Conservation (phyloP, 2,797 vertebrate genomes). For the Capromys pilorides region DNA sequence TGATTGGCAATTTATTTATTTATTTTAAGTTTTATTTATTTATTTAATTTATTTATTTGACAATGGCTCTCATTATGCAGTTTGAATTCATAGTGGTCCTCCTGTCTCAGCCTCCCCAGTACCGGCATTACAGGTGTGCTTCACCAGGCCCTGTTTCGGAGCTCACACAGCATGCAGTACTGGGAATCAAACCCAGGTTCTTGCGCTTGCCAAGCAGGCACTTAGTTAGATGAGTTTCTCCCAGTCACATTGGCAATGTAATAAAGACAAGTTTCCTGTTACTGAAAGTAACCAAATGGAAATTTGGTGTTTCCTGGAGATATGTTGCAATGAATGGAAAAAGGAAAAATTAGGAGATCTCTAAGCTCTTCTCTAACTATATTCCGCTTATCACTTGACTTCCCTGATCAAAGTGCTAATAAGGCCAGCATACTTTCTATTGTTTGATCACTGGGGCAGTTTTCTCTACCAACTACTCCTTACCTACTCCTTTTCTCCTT, state of each 20-base stretch:
- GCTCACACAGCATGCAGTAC: too few relatives aligned
- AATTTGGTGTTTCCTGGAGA: neutral
- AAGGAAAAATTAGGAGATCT: neutral
- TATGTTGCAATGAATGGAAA: neutral
- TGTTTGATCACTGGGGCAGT: neutral
- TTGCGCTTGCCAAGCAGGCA: too few relatives aligned
- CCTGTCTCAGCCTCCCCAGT: too few relatives aligned
- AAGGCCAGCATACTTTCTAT: neutral
- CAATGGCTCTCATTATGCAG: too few relatives aligned
- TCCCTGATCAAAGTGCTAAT: neutral
- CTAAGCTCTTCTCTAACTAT: neutral
- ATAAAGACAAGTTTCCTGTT: neutral
- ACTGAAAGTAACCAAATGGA: constrained; percentile 7
- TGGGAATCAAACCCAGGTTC: too few relatives aligned
- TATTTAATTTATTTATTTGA: too few relatives aligned
- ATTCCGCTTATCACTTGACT: neutral
- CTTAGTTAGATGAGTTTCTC: too few relatives aligned
- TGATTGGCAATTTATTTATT: neutral
- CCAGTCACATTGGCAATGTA: neutral
- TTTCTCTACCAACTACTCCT: neutral
- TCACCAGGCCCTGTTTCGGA: too few relatives aligned
- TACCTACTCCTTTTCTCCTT: neutral
- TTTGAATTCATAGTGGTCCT: too few relatives aligned
- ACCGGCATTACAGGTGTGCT: too few relatives aligned
- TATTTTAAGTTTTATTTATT: too few relatives aligned